phyloP scores from a whole-genome alignment of 2,797 vertebrate species.

The Ara ararauna region DNA sequence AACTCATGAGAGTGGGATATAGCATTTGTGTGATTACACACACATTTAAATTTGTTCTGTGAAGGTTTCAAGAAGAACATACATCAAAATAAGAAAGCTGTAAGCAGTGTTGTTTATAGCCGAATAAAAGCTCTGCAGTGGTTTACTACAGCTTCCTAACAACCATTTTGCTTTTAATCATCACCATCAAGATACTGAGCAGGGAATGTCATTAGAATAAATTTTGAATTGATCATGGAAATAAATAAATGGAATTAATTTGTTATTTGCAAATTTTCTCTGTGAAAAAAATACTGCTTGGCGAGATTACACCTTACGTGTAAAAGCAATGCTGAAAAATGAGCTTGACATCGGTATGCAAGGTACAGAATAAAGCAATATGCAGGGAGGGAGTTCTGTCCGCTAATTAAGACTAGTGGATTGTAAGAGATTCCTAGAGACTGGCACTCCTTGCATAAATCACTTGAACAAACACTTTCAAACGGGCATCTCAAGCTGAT shows the following conservation, averaged over 20 bases:
- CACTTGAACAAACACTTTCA: neutral
- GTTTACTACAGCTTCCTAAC: neutral
- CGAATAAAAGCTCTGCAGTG: neutral
- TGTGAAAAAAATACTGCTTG: neutral
- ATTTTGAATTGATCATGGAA: slow-evolving; percentile 12
- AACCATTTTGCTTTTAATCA: neutral
- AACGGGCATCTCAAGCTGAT: neutral
- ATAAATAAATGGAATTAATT: slow-evolving; percentile 23
- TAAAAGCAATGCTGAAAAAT: neutral
- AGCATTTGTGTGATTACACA: neutral
- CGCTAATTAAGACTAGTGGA: neutral
- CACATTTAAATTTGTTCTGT: neutral
- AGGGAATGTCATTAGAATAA: neutral
- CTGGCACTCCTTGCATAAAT: neutral
- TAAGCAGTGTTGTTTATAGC: neutral
- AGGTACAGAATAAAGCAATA: neutral
- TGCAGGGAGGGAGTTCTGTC: neutral
- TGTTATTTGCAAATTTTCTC: slow-evolving; percentile 20
- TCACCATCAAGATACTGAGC: neutral
- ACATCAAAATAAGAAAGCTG: neutral
- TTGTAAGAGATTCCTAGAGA: neutral
- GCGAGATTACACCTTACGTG: neutral
- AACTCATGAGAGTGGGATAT: neutral
- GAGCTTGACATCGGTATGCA: neutral
- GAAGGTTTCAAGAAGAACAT: neutral